Evolutionary conservation across 2,797 vertebrate species (phyloP).

Genomic region (Columba guinea): DNA sequence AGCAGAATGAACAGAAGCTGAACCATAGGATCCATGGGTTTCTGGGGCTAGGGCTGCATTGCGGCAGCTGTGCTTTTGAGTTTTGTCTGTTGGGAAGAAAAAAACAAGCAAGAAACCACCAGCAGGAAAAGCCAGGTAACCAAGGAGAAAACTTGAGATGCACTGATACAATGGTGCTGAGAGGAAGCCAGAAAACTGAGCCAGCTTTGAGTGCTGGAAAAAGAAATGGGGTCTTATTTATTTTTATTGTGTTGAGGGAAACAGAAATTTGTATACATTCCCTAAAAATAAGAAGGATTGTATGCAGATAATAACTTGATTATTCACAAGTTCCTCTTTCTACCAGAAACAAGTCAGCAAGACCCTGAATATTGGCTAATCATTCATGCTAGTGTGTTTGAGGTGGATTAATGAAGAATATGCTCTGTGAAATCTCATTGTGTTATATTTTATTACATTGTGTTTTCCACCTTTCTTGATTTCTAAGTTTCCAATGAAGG

Average conservation of each 20-base stretch:
- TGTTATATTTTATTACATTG: not conserved
- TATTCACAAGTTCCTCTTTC: not conserved
- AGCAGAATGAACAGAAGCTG: not conserved
- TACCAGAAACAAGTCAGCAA: not conserved
- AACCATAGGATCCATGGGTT: not conserved
- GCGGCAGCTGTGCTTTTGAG: rapidly evolving
- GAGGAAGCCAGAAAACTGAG: not conserved
- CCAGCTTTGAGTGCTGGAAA: not conserved
- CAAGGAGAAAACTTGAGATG: not conserved
- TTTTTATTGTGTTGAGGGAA: not conserved
- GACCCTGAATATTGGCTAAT: not conserved
- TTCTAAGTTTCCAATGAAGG: not conserved
- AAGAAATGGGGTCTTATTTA: not conserved
- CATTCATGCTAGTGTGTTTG: not conserved
- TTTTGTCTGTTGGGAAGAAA: not conserved
- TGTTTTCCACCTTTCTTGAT: not conserved
- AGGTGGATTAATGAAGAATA: not conserved
- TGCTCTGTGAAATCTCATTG: not conserved
- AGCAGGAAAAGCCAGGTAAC: not conserved
- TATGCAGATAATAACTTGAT: not conserved
- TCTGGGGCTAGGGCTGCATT: not conserved
- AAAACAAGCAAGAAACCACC: not conserved
- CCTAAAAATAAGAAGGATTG: not conserved
- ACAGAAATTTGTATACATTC: not conserved
- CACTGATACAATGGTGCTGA: not conserved